Base-by-base conservation (phyloP, 2,797 vertebrate species). In the Poliocrania exsul region DNA sequence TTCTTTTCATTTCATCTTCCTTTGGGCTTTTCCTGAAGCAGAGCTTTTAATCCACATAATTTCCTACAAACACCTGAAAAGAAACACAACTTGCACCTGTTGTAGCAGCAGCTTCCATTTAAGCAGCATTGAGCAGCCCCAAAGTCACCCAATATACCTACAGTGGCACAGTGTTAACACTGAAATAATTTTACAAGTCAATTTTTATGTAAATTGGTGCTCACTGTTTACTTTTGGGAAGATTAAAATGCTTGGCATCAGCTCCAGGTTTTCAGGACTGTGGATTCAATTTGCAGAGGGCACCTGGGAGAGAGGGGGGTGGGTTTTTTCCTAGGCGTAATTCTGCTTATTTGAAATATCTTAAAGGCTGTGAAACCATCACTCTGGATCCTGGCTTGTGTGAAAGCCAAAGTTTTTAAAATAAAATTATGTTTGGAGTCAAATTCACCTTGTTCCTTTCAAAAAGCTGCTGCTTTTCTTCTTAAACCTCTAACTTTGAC, bases 11-110 rank as follows among this genome's bases (percentile, higher is more conserved):
- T 61, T n/a, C 9, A 0, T 53, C 74, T 81, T 57, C 61, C 57
- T 88, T 5, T 11, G 50, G 23, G 31, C 3, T 85, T 81, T 71
- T 25, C 73, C 80, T 69, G 14, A 64, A 50, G 67, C 58, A 35
- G 26, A 40, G n/a, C 11, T 69, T 81, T 84, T 67, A 23, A 46
- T 49, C 21, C 57, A 6, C 0, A 1, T 3, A 6, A 60, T 81
- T 78, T 17, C 65, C 65, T 60, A 25, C 42, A 35, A 64, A 25
- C 6, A 33, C 4, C 65, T 56, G 57, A 13, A 35, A 78, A 83
- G 31, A 77, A 49, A 24, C 57, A 42, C 0, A 1, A 4, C 4
- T 3, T 0, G 57, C 28, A 33, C 11, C 69, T 62, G 16, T 1
- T 7, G 18, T 13, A 56, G 31, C 16, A 60, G 65, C 54, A 89